phyloP scores from a whole-genome alignment of 2,888 invertebrate species.

The Clanis bilineata region DNA sequence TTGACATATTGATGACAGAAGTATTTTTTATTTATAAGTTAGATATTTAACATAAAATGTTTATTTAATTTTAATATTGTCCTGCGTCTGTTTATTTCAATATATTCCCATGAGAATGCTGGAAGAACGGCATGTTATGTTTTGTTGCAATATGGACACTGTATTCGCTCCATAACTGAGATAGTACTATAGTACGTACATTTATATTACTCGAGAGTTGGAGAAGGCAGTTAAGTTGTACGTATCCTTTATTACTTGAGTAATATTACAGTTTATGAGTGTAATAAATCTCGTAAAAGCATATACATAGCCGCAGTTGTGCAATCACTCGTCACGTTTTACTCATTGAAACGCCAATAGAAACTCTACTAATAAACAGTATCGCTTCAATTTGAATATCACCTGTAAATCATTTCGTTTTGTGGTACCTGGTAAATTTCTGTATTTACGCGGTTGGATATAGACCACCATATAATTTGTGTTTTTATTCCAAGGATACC shows the following conservation, averaged over 20 bases:
- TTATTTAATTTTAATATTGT: not conserved
- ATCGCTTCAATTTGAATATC: not conserved
- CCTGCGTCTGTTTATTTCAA: not conserved
- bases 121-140: not conserved
- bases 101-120: not conserved
- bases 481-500: too few relatives aligned
- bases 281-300: conserved; percentile 67
- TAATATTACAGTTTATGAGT: conserved; percentile 70
- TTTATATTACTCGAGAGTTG: conserved; percentile 47
- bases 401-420: too few relatives aligned
- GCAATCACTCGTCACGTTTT: conserved; percentile 41
- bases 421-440: too few relatives aligned
- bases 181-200: not conserved
- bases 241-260: conserved; percentile 68
- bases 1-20: not conserved
- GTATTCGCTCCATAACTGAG: not conserved
- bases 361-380: not conserved
- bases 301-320: conserved; percentile 49
- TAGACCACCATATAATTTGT: too few relatives aligned
- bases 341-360: conserved; percentile 1
- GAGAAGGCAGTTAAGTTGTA: conserved; percentile 57
- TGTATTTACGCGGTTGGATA: too few relatives aligned
- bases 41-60: not conserved
- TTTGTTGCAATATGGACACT: not conserved
- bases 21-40: not conserved